phyloP scores from a whole-genome alignment of 2,888 invertebrate species.

The Heliconius aoede region DNA sequence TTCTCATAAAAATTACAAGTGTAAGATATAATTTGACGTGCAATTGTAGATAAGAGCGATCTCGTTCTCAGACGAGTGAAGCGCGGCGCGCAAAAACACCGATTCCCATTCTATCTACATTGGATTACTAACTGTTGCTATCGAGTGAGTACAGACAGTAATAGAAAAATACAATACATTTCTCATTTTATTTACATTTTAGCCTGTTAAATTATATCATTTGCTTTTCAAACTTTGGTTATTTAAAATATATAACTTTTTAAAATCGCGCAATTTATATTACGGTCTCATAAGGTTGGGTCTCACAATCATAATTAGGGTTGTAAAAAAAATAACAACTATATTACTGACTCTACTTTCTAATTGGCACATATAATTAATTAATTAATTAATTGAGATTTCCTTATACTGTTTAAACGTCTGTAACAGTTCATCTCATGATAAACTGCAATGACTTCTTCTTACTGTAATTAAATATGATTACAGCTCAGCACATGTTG shows the following conservation, averaged over 20 bases:
- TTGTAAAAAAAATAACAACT: background rate
- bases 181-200: background rate
- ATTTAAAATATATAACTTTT: background rate
- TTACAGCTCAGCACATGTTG: conserved; percentile 81
- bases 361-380: conserved; percentile 48
- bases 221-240: background rate
- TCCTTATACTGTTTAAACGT: conserved; percentile 69
- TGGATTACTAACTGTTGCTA: conserved; percentile 64
- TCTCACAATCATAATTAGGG: background rate
- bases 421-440: conserved; percentile 83
- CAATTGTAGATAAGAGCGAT: conserved; percentile 62
- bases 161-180: conserved; percentile 3
- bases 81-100: conserved; percentile 67
- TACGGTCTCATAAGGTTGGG: background rate
- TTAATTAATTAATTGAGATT: conserved; percentile 56
- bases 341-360: conserved; percentile 48
- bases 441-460: conserved; percentile 80
- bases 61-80: conserved; percentile 70
- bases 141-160: conserved; percentile 35
- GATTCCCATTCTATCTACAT: conserved; percentile 68
- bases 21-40: conserved; percentile 58
- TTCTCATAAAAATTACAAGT: conserved; percentile 32
- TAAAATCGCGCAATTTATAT: background rate
- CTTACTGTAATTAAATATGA: conserved; percentile 80
- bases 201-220: background rate